Evolutionary conservation across 1,140 invertebrate genomes (phyloP), one percentile per base, ranked within the genome.

Genomic region (Latrodectus geometricus): DNA sequence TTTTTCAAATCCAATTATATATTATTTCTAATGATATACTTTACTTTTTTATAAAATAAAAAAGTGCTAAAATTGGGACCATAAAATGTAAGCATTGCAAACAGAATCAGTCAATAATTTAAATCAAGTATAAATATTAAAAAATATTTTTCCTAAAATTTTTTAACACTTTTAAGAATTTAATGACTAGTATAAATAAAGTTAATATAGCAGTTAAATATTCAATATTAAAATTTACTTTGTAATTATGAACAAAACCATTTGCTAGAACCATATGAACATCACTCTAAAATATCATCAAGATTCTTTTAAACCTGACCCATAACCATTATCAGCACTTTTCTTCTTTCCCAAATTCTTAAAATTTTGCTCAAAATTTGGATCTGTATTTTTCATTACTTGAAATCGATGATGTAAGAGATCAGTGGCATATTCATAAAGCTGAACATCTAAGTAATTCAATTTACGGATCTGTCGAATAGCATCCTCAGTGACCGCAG

Each of bases 371-470:
- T 86, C 75, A 72, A 86, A 86, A 20, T 77, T 78, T 14, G 66
- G 61, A 72, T 86, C 83, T 50, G 8, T 70, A n/a, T 61, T 77
- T 54, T 86, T 86, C 75, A 78, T 68, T 4, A 78, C 20, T 49
- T 86, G 61, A 86, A 86, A 86, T 9, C 83, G 21, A 49, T 70
- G 74, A 17, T 86, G 76, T 21, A 86, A 61, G 20, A 86, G 75
- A 72, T 21, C 76, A 15, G 52, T 95, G 69, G 98, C 98, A 92
- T 96, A 99, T 82, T 95, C 94, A 91, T 99, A 99, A 21, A 99
- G 92, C 92, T 98, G 94, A 48, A 98, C 92, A 91, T 99, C 98
- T 73, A 99, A 92, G 72, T 93, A 93, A 92, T 99, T 99, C 68
- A 97, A 92, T 89, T 94, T 92, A 89, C 94, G 93, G 88, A 99